Base-by-base conservation (phyloP, 2,797 vertebrate genomes). In the Moxostoma hubbsi region DNA sequence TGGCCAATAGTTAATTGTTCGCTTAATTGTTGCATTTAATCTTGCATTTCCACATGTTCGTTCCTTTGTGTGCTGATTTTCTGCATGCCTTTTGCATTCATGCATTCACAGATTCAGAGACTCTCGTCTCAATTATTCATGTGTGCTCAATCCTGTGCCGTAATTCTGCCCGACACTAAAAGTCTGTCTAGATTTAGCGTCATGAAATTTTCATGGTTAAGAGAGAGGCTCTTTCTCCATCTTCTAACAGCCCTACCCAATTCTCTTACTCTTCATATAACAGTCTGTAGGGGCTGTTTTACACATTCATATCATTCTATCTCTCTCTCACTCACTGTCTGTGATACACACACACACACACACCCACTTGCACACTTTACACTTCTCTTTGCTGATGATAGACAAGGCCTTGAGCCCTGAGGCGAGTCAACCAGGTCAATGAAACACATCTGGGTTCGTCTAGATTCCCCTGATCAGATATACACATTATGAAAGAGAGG, bases 101-200 rank as follows among this genome's bases (percentile, higher is more conserved):
- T 73, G 82, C 80, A 79, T 81, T 84, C 84, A 50, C 85, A 87
- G 91, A 90, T 90, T 90, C 85, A 83, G 66, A 59, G 75, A 89
- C 87, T 73, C 82, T 24, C 4, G 7, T n/a, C 89, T 94, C 85
- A 93, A 93, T 94, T 90, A 93, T 94, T 92, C 85, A 94, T 91
- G 89, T 89, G 78, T 87, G 88, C 83, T 93, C 91, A 72, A 88
- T 84, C 90, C 82, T 86, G 88, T 88, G 89, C 89, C 82, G 81
- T 94, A 94, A 95, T 94, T 91, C 89, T 92, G 91, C 92, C 92
- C 92, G 93, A 94, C 94, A 94, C 92, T 94, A 94, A 94, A 94
- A 93, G 93, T 93, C 92, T 92, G 92, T 91, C 91, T 93, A 91
- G 94, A 94, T 94, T 93, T 94, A 92, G 89, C 86, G 72, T 92